Evolutionary conservation across 2,797 vertebrate species (phyloP).

Genomic region (Cynopterus sphinx): DNA sequence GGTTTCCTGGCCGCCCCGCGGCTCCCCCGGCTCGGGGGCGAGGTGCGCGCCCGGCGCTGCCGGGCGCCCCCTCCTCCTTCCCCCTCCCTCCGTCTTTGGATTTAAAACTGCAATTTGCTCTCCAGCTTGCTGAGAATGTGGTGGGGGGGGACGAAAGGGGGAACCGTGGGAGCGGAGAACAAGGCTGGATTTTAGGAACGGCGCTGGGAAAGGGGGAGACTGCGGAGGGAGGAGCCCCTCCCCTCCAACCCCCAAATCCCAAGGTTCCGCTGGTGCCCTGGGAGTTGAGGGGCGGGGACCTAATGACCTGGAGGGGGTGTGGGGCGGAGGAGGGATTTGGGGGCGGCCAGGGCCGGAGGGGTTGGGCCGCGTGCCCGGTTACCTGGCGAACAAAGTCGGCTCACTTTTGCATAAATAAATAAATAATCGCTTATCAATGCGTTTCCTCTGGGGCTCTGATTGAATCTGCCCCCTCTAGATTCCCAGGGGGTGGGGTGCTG

Average conservation of each 20-base stretch:
- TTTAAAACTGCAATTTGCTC: slow-evolving; percentile 82
- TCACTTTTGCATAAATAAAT: slow-evolving; percentile 84
- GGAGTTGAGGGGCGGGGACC: slow-evolving; percentile 76
- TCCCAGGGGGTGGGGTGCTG: slow-evolving; percentile 77
- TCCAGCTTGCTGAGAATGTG: slow-evolving; percentile 78
- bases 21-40: slow-evolving; percentile 78
- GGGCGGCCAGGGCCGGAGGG: slow-evolving; percentile 69
- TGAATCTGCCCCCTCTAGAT: slow-evolving; percentile 64
- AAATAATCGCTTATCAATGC: slow-evolving; percentile 78
- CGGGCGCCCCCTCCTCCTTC: slow-evolving; percentile 77
- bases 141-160: slow-evolving; percentile 53
- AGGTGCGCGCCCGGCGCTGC: slow-evolving; percentile 77
- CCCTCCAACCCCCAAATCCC: slow-evolving; percentile 74
- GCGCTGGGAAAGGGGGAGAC: slow-evolving; percentile 75
- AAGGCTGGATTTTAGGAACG: slow-evolving; percentile 77
- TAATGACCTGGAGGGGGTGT: slow-evolving; percentile 61
- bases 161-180: slow-evolving; percentile 75
- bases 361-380: slow-evolving; percentile 78
- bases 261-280: slow-evolving; percentile 70
- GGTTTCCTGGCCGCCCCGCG: slow-evolving; percentile 79
- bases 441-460: slow-evolving; percentile 71
- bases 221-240: slow-evolving; percentile 75
- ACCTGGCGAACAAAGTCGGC: slow-evolving; percentile 81
- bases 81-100: slow-evolving; percentile 79
- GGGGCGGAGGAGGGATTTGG: slow-evolving; percentile 68